phyloP scores from a whole-genome alignment of 2,888 invertebrate genomes.

The Tanaodytes sp. region DNA sequence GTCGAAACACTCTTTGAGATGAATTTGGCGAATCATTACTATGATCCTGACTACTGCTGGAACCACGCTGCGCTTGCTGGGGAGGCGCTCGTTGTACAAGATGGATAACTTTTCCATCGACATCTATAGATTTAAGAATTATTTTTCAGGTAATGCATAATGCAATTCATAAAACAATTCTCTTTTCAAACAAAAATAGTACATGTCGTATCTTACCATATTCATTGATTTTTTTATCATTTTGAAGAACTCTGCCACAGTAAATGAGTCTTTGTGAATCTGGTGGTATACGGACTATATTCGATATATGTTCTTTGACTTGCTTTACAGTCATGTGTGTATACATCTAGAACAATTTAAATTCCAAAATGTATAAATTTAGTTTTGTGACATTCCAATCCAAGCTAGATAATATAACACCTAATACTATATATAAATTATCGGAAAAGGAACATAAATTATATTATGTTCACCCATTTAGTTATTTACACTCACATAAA shows the following conservation, averaged over 20 bases:
- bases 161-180: too few species aligned
- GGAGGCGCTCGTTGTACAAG: constrained; percentile 92
- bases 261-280: constrained; percentile 93
- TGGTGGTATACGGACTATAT: constrained; percentile 84
- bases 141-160: too few species aligned
- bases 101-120: constrained; percentile 93
- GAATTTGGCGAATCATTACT: background rate
- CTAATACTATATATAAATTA: too few species aligned
- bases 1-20: constrained; percentile 68
- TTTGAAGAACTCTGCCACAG: constrained; percentile 92
- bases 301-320: constrained; percentile 86
- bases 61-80: constrained; percentile 71
- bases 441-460: too few species aligned
- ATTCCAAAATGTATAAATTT: too few species aligned
- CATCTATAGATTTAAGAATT: constrained; percentile 76
- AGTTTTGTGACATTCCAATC: too few species aligned
- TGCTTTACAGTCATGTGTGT: constrained; percentile 84
- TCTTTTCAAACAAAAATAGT: too few species aligned
- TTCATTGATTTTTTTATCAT: constrained; percentile 88
- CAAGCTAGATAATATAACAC: too few species aligned
- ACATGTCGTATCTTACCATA: too few species aligned
- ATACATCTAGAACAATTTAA: constrained; percentile 34
- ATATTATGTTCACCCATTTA: too few species aligned
- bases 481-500: too few species aligned
- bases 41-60: constrained; percentile 68